Percentiles rank a stretch among this genome's conserved stretches.
Conservation (phyloP, 1,140 invertebrate species). For the Procambarus clarkii region DNA sequence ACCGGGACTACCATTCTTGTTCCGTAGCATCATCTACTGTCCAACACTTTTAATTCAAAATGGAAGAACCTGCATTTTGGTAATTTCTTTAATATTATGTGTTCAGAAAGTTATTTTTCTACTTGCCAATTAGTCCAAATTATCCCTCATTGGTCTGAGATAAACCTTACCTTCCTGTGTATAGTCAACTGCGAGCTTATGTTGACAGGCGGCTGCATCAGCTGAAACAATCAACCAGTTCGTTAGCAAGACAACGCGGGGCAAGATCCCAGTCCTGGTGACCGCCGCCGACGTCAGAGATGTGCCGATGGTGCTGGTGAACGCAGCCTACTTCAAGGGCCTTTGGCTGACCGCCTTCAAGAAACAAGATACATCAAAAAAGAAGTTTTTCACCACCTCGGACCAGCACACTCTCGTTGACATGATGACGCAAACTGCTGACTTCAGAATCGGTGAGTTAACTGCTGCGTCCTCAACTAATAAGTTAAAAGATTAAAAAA, state of each 20-base stretch:
- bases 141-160: no score
- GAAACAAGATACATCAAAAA: constrained; percentile 77
- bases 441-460: constrained; percentile 15
- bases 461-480: no score
- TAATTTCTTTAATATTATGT: no score
- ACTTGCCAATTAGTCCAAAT: no score
- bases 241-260: constrained; percentile 1
- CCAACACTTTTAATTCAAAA: no score
- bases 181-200: no score
- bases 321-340: constrained; percentile 92
- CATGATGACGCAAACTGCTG: not conserved
- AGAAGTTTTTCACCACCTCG: not conserved
- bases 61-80: no score
- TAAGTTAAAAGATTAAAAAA: no score
- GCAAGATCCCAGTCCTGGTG: constrained; percentile 67
- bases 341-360: constrained; percentile 84
- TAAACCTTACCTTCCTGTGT: no score
- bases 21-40: no score
- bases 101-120: no score
- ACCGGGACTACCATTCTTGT: no score
- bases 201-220: not conserved
- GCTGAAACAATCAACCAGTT: constrained; percentile 15
- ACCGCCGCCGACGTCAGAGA: constrained; percentile 75
- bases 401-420: not conserved
- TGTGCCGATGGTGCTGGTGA: constrained; percentile 83